Evolutionary conservation across 2,888 invertebrate genomes (phyloP).

Genomic region (Chirona hameri): DNA sequence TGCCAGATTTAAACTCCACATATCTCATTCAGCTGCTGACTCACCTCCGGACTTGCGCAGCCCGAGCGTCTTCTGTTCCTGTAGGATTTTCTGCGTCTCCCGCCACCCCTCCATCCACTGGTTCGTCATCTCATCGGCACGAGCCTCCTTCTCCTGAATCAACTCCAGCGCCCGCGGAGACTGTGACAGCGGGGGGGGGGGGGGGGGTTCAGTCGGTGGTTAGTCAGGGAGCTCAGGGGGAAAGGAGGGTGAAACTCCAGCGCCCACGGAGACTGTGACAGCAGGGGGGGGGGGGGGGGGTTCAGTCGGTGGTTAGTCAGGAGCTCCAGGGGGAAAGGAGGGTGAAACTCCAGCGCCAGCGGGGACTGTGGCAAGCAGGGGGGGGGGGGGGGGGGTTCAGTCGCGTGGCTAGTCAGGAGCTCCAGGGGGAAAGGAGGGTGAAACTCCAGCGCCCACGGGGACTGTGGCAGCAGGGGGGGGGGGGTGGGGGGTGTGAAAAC

Average conservation of each 20-base stretch:
- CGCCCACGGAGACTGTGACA: too few species aligned
- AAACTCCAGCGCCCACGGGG: too few species aligned
- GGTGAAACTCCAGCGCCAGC: background rate
- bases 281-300: too few species aligned
- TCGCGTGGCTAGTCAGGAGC: background rate
- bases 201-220: background rate
- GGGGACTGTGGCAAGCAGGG: background rate
- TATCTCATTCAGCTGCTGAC: background rate
- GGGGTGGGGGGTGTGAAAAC: too few species aligned
- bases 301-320: too few species aligned
- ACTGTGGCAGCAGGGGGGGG: too few species aligned
- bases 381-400: background rate
- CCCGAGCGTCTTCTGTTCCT: slow-evolving; percentile 82
- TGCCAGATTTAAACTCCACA: too few species aligned
- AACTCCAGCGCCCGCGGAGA: background rate
- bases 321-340: too few species aligned
- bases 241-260: too few species aligned
- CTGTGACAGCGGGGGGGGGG: background rate
- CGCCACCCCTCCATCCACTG: slow-evolving; percentile 82
- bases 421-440: too few species aligned
- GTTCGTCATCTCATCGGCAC: slow-evolving; percentile 75
- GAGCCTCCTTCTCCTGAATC: slow-evolving; percentile 74
- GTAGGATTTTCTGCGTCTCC: slow-evolving; percentile 76
- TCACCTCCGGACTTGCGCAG: slow-evolving; percentile 64
- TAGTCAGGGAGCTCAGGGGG: background rate